Base-by-base conservation (phyloP, 1,140 invertebrate genomes). In the Periplaneta americana region DNA sequence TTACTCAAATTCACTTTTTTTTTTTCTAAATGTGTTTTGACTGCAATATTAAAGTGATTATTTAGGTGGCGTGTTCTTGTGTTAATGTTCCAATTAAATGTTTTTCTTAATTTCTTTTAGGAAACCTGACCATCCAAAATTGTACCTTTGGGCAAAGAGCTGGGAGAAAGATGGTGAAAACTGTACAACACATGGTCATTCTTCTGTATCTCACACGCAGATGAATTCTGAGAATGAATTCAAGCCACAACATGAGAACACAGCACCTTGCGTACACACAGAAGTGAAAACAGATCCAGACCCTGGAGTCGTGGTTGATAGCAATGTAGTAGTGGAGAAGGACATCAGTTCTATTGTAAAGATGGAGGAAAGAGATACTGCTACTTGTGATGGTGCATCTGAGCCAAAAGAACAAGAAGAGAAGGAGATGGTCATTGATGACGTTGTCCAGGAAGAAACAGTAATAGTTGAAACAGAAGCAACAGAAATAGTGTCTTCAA, bases 111-210 rank as follows among this genome's bases (percentile, higher is more conserved):
- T 66, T 79, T 81, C 66, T 74, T 78, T 39, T 48, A 83, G 84
- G 35, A 79, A 79, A n/a, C 80, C 74, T 34, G 83, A 84, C 77
- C 84, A 85, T 82, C 85, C 85, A 37, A 86, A 86, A 83, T 84
- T 86, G 18, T 96, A 96, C 87, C 88, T 96, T 0, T 96, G 95
- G 95, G 93, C 95, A 0, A 95, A 96, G 85, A 94, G 39, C 34
- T 80, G 80, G 80, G 80, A 80, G 95, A 93, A 94, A 82, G 91
- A 92, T 83, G 86, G 87, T 0, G 88, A 36, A 36, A n/a, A 28
- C 31, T 36, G 15, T 36, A n/a, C 76, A 36, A n/a, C 35, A n/a
- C 74, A n/a, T n/a, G 22, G 1, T 8, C n/a, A 28, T 6, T n/a
- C 2, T 8, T 66, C 48, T 66, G 22, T n/a, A 66, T 66, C 48